A percentile compares a stretch with the other conserved stretches of the same genome.
Evolutionary conservation across 2,888 invertebrate genomes (phyloP).

Genomic region (Tholera decimalis): DNA sequence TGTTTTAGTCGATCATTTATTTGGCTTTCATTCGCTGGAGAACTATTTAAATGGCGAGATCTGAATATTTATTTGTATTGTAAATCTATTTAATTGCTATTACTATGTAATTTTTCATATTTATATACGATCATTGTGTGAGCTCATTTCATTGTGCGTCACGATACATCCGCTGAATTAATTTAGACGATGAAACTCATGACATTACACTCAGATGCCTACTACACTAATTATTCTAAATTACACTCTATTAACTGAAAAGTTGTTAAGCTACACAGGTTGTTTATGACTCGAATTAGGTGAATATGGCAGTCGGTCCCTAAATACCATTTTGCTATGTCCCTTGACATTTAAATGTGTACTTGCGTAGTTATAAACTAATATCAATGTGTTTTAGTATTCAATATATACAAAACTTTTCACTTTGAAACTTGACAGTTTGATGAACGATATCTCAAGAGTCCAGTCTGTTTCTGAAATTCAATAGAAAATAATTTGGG

Average conservation of each 20-base stretch:
- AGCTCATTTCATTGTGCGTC: conserved; percentile 34
- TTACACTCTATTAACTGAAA: conserved; percentile 40
- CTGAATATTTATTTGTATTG: conserved; percentile 16
- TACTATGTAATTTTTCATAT: conserved; percentile 20
- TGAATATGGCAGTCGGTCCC: conserved; percentile 29
- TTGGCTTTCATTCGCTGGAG: background rate
- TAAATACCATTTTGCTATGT: conserved; percentile 20
- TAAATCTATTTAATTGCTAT: conserved; percentile 5
- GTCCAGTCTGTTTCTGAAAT: conserved; percentile 50
- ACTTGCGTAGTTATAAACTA: conserved; percentile 18
- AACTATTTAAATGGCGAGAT: conserved; percentile 10
- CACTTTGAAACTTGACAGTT: conserved; percentile 50
- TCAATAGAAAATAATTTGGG: conserved; percentile 61
- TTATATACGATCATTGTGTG: conserved; percentile 40
- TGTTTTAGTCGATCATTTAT: too few relatives aligned
- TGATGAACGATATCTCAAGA: conserved; percentile 54
- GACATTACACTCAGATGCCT: conserved; percentile 30
- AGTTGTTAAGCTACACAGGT: conserved; percentile 18
- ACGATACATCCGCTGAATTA: conserved; percentile 48
- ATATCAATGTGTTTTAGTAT: conserved; percentile 19
- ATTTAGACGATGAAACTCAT: conserved; percentile 46
- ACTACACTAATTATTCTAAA: conserved; percentile 44
- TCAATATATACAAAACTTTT: conserved; percentile 21
- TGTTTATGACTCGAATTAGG: conserved; percentile 27
- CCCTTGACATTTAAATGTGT: conserved; percentile 23